Evolutionary conservation across 2,888 invertebrate genomes (phyloP), one percentile per base, ranked within the genome.

Genomic region (Ceratothoa steindachneri): DNA sequence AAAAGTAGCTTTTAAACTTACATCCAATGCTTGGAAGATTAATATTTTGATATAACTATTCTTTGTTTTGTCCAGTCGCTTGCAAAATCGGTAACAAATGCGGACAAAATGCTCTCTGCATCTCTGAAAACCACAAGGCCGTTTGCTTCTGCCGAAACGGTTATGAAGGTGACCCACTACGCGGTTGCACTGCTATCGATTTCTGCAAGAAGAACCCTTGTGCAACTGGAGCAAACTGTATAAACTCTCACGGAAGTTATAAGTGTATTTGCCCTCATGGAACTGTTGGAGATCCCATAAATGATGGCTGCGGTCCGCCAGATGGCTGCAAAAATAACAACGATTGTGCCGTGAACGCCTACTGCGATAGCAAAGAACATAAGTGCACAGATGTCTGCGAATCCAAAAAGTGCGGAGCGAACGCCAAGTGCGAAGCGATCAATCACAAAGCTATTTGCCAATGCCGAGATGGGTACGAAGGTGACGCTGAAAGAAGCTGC

Each of bases 381-480:
- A 93, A 93, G 85, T 95, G 94, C 84, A 89, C 89, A 84, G 90
- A 92, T 85, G 92, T 91, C 30, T 95, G 95, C 84, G 90, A 92
- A 82, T 88, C 88, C 81, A 41, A 89, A 0, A 86, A 87, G 77
- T 95, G 95, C 85, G 93, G 93, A 72, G 88, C 89, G 1, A 95
- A 95, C 84, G 88, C 95, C 30, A 93, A 93, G 83, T 95, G 95
- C 84, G 83, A 89, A 74, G 89, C 93, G 75, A 86, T 88, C 72
- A 89, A 91, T 82, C 95, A 95, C 84, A 85, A 89, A 15, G 90
- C 91, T 82, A 89, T 90, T 82, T 95, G 95, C 83, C 89, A 88
- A 81, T 95, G 95, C 83, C 93, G 93, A 1, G 87, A 88, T 30
- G 92, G 91, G 68, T 95, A 80, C 83, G 90, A 92, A 15, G 95